Evolutionary conservation across 2,888 invertebrate genomes (phyloP).

Genomic region (Drosophila ezoana): DNA sequence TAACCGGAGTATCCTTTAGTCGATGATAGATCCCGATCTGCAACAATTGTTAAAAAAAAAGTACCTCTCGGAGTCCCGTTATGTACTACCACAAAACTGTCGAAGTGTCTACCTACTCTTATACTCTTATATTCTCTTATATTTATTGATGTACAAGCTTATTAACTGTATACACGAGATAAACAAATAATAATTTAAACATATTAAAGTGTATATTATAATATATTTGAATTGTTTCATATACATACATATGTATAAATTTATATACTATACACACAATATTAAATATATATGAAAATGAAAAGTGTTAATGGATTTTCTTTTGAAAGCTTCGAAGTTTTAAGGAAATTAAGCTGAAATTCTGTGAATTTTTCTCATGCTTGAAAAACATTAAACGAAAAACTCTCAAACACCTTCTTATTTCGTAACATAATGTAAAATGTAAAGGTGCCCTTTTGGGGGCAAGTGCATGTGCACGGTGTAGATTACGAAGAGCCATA

Average conservation of each 20-base stretch:
- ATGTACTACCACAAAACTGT: conserved; percentile 27
- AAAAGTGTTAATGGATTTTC: not conserved
- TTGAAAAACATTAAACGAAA: too few relatives aligned
- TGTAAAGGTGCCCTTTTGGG: too few relatives aligned
- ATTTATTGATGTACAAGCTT: conserved; percentile 16
- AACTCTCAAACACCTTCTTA: too few relatives aligned
- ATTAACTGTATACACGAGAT: conserved; percentile 16
- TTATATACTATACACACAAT: conserved; percentile 43
- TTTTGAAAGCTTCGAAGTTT: not conserved
- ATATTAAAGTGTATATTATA: conserved; percentile 38
- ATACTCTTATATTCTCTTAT: conserved; percentile 16
- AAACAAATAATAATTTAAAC: conserved; percentile 11
- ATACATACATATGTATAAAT: conserved; percentile 44
- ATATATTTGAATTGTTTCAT: conserved; percentile 48
- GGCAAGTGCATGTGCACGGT: not conserved
- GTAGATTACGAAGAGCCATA: conserved; percentile 4
- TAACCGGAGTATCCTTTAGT: conserved; percentile 22
- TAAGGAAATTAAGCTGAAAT: too few relatives aligned
- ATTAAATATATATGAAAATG: conserved; percentile 60
- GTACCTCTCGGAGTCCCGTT: conserved; percentile 42
- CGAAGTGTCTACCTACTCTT: conserved; percentile 41
- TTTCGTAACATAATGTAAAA: too few relatives aligned
- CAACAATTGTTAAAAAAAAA: conserved; percentile 50
- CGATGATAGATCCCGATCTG: conserved; percentile 33
- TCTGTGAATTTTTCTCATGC: too few relatives aligned